phyloP scores from a whole-genome alignment of 2,113 vertebrate species.

The Psephotus haematonotus region DNA sequence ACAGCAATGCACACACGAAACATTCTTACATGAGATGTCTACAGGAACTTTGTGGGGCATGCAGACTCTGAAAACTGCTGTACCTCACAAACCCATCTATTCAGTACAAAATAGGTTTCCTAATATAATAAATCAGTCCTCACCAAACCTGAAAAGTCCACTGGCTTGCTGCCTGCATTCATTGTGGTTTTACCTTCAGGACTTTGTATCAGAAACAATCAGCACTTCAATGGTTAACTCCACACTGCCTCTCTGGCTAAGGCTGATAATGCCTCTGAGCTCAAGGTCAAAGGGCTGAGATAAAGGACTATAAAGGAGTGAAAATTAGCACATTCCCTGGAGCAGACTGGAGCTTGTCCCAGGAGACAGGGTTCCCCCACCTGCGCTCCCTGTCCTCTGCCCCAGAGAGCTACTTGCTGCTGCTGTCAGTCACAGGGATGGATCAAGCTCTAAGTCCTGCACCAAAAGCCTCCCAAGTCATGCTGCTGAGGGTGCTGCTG shows the following conservation, averaged over 20 bases:
- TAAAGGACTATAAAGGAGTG: constrained; percentile 59
- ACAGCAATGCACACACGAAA: not conserved
- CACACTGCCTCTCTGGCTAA: constrained; percentile 22
- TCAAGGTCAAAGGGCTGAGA: constrained; percentile 67
- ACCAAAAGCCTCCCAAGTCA: constrained; percentile 3
- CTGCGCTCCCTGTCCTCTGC: constrained; percentile 49
- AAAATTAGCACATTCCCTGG: constrained; percentile 67
- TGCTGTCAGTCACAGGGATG: constrained; percentile 65
- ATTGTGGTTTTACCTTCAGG: not conserved
- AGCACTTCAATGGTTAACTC: constrained; percentile 48
- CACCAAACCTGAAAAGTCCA: not conserved
- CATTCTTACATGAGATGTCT: not conserved
- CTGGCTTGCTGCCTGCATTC: not conserved
- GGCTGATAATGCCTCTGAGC: constrained; percentile 29
- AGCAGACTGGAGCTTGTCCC: constrained; percentile 48
- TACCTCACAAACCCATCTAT: not conserved
- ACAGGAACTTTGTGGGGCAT: not conserved
- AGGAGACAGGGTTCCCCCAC: not conserved
- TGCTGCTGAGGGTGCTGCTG: not conserved
- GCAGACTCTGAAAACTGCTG: not conserved
- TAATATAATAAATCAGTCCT: not conserved
- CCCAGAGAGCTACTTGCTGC: constrained; percentile 53
- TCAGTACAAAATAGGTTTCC: not conserved
- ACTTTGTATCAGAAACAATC: not conserved
- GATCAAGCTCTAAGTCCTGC: constrained; percentile 74